A percentile compares a stretch with the other conserved stretches of the same genome.
These are phyloP conservation scores for Epinotia nisella DNA, from an alignment of 2,888 invertebrate genomes.

Conservation along the genomic window DNA sequence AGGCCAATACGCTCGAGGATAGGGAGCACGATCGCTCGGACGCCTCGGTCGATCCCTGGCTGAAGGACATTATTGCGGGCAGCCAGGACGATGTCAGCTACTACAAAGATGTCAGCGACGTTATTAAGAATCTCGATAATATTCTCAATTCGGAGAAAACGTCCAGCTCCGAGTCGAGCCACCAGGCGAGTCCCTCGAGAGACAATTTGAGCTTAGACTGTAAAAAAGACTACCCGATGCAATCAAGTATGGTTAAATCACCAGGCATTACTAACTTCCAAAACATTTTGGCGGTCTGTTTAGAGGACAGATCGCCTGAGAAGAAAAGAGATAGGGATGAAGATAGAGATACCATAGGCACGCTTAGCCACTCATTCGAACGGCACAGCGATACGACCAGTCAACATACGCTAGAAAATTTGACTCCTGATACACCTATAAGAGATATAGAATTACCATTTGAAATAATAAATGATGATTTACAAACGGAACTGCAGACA, in stretches of 20 bases:
- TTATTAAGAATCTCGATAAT: conserved; percentile 87
- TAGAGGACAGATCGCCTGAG: conserved; percentile 58
- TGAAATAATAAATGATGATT: conserved; percentile 31
- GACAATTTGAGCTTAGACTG: conserved; percentile 79
- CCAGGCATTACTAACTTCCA: conserved; percentile 80
- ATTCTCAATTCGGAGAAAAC: conserved; percentile 86
- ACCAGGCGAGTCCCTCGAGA: conserved; percentile 82
- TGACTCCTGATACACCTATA: conserved; percentile 76
- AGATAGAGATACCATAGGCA: conserved; percentile 75
- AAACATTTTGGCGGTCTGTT: conserved; percentile 69
- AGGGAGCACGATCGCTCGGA: conserved; percentile 72
- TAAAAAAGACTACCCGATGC: conserved; percentile 75
- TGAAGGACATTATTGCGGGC: conserved; percentile 84
- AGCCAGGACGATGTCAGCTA: conserved; percentile 86
- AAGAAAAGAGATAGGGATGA: conserved; percentile 65
- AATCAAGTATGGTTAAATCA: conserved; percentile 77
- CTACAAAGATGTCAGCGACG: conserved; percentile 86
- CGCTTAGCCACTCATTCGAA: conserved; percentile 78
- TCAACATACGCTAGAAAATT: conserved; percentile 76
- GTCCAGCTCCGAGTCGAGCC: conserved; percentile 85
- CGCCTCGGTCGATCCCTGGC: conserved; percentile 84
- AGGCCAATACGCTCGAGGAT: conserved; percentile 72
- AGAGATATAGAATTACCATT: conserved; percentile 66
- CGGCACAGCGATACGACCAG: conserved; percentile 75
- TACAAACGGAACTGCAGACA: conserved; percentile 28